Evolutionary conservation across 2,113 vertebrate species (phyloP).

Genomic region (Manacus vitellinus): DNA sequence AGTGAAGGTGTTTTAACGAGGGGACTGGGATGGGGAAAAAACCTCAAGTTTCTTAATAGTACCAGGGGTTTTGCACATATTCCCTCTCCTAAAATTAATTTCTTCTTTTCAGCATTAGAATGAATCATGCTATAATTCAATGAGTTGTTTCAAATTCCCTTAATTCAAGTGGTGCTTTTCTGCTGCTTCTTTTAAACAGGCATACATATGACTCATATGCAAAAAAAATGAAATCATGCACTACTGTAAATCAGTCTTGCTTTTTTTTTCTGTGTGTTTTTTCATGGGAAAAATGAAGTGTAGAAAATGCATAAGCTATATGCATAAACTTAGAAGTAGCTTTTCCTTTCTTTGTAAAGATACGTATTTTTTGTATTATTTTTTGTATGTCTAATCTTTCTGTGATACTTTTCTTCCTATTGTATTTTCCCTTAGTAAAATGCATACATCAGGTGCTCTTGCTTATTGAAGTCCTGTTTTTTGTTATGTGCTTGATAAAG

Average conservation of each 20-base stretch:
- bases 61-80: neutral
- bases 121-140: neutral
- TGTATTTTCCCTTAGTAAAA: constrained; percentile 48
- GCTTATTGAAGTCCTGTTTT: constrained; percentile 29
- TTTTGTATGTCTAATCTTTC: constrained; percentile 4
- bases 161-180: constrained; percentile 4
- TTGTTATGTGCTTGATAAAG: constrained; percentile 17
- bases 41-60: neutral
- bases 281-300: neutral
- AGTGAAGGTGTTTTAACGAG: neutral
- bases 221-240: neutral
- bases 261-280: neutral
- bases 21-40: neutral
- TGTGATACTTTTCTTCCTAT: constrained; percentile 17
- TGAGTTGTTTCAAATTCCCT: neutral
- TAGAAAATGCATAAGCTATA: neutral
- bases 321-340: neutral
- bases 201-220: neutral
- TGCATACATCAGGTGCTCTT: constrained; percentile 36
- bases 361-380: neutral
- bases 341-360: constrained; percentile 8
- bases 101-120: constrained; percentile 45
- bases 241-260: neutral
- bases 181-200: constrained; percentile 7
- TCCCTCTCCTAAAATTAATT: constrained; percentile 3